These are phyloP conservation scores for Parapristionchus giblindavisi DNA, from an alignment of 2,888 invertebrate genomes.

Conservation along the genomic window DNA sequence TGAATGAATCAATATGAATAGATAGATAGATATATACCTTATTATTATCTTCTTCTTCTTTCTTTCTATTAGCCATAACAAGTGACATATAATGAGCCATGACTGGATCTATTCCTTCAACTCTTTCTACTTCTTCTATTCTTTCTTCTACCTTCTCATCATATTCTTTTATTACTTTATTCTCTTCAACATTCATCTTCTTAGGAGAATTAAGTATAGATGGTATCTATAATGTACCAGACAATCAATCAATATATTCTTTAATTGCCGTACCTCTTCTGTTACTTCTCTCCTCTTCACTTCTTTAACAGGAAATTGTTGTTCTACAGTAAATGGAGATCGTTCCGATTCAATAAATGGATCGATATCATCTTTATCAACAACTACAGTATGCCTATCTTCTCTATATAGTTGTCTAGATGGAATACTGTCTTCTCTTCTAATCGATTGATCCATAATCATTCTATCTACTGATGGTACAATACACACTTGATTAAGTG, in stretches of 20 bases:
- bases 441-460: neutral
- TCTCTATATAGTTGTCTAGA: too few species aligned
- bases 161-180: neutral
- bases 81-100: conserved; percentile 56
- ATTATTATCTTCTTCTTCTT: conserved; percentile 19
- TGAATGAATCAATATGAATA: neutral
- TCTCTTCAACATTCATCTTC: neutral
- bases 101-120: conserved; percentile 50
- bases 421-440: too few species aligned
- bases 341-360: too few species aligned
- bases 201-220: too few species aligned
- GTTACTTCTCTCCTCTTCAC: neutral
- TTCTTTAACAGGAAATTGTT: too few species aligned
- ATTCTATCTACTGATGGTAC: conserved; percentile 25
- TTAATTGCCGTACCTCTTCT: conserved; percentile 3
- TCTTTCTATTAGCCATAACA: conserved; percentile 43
- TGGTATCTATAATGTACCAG: too few species aligned
- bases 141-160: conserved; percentile 30
- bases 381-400: too few species aligned
- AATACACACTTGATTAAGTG: conserved; percentile 9
- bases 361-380: too few species aligned
- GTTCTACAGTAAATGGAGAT: too few species aligned
- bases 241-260: too few species aligned
- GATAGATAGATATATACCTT: neutral
- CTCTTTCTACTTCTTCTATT: conserved; percentile 1